Percentiles rank a stretch among this genome's conserved stretches.
Evolutionary conservation across 2,797 vertebrate species (phyloP).

Genomic region (Pteropus rufus): DNA sequence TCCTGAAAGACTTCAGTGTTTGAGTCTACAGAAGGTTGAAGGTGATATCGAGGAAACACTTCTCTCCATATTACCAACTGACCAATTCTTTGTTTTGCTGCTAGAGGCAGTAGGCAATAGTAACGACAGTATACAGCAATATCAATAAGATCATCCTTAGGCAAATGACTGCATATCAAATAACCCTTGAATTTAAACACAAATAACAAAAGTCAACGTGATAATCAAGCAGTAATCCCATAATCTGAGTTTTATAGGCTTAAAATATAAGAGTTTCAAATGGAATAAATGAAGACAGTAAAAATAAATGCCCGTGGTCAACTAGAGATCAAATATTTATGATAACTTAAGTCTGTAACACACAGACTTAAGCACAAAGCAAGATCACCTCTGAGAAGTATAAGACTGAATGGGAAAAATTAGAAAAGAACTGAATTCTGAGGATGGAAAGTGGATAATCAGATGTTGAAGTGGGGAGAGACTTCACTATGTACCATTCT

Average conservation of each 20-base stretch:
- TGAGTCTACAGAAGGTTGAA: slow-evolving; percentile 62
- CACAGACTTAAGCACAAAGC: not conserved
- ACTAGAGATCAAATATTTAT: not conserved
- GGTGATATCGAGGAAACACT: slow-evolving; percentile 90
- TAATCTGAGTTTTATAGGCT: not conserved
- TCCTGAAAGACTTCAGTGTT: slow-evolving; percentile 77
- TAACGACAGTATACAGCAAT: slow-evolving; percentile 94
- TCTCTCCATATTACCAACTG: slow-evolving; percentile 97
- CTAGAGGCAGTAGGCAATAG: slow-evolving; percentile 91
- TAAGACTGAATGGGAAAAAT: not conserved
- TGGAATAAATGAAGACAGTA: not conserved
- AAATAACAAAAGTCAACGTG: slow-evolving; percentile 38
- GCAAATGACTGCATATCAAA: slow-evolving; percentile 93
- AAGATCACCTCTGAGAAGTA: not conserved
- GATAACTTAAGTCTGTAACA: not conserved
- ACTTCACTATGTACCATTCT: not conserved
- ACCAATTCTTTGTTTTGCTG: slow-evolving; percentile 88
- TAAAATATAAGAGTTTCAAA: slow-evolving; percentile 24
- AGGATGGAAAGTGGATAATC: not conserved
- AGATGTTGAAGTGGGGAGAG: not conserved
- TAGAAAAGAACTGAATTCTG: not conserved
- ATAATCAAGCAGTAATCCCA: not conserved
- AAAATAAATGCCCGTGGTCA: not conserved
- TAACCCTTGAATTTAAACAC: slow-evolving; percentile 88
- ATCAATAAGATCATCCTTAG: slow-evolving; percentile 93